Conservation (phyloP, 2,113 vertebrate genomes). For the Corydoras maculifer region DNA sequence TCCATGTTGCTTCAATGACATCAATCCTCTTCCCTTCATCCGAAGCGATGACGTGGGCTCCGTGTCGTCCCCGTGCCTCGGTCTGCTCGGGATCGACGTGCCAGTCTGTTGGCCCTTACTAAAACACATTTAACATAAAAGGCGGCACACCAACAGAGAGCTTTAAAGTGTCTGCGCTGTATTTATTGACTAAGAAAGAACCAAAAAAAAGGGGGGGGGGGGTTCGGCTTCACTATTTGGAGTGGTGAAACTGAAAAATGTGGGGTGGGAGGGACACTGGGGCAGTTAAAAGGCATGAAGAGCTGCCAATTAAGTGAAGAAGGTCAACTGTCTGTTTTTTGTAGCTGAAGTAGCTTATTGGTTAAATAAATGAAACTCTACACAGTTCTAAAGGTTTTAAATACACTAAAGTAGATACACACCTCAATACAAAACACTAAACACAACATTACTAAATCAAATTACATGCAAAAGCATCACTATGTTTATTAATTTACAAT, state of each 20-base stretch:
- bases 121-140: conserved; percentile 36
- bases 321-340: conserved; percentile 25
- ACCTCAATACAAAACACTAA: neutral
- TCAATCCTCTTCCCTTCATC: conserved; percentile 42
- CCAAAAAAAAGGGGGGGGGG: neutral
- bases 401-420: neutral
- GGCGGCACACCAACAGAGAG: conserved; percentile 27
- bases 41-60: conserved; percentile 39
- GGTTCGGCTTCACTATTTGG: neutral
- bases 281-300: conserved; percentile 28
- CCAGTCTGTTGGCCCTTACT: conserved; percentile 25
- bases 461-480: too few species aligned
- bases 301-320: conserved; percentile 23
- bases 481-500: too few species aligned
- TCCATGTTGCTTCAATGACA: conserved; percentile 68
- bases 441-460: too few species aligned
- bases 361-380: conserved; percentile 18
- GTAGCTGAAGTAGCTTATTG: conserved; percentile 1
- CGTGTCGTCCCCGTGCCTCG: conserved; percentile 30
- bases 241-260: conserved; percentile 2
- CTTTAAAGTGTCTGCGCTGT: conserved; percentile 39
- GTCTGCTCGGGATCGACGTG: conserved; percentile 8
- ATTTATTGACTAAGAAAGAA: conserved; percentile 37
- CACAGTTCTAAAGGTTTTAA: too few species aligned
- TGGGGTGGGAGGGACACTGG: conserved; percentile 22